Evolutionary conservation across 2,888 invertebrate genomes (phyloP), one percentile per base, ranked within the genome.

Genomic region (Dione juno): DNA sequence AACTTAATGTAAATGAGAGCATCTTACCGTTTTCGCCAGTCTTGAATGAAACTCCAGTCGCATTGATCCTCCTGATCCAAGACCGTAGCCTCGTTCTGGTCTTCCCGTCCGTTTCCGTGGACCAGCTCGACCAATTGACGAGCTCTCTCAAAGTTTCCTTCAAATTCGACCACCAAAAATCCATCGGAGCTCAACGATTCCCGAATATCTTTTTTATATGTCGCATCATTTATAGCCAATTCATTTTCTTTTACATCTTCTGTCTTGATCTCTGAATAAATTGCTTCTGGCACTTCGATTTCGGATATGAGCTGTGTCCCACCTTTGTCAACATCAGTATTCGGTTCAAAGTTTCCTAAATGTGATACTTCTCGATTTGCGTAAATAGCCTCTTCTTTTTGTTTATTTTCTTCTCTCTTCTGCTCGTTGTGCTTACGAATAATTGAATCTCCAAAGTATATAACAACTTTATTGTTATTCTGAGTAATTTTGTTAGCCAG

Each of bases 31-130:
- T 95, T 94, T 81, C 96, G 93, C 96, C 96, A 96, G 81, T 95
- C 95, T 85, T 96, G 96, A 63, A 96, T 96, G 83, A 95, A 96
- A 82, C 96, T 96, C 96, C 96, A 96, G 83, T 96, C 96, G 74
- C 95, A 95, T 75, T 94, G 94, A 79, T 89, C 90, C 43, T 92
- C 91, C 67, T 92, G 92, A 59, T 93, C 93, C 28, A 92, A 82
- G 58, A 92, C 84, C 1, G 85, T 92, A 0, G 92, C 92, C 72
- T 93, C 94, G 73, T 92, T 92, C 66, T 89, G 92, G 66, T 92
- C 90, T 2, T 79, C 70, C 68, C 88, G 88, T 74, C 88, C 88
- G 1, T 90, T 90, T 14, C 92, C 94, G 66, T 92, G 88, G 69
- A 94, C 92, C 75, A 94, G 84, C 72, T 95, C 94, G 70, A 96